Evolutionary conservation across 2,113 vertebrate species (phyloP), one percentile per base, ranked within the genome.

Genomic region (Numenius arquata): DNA sequence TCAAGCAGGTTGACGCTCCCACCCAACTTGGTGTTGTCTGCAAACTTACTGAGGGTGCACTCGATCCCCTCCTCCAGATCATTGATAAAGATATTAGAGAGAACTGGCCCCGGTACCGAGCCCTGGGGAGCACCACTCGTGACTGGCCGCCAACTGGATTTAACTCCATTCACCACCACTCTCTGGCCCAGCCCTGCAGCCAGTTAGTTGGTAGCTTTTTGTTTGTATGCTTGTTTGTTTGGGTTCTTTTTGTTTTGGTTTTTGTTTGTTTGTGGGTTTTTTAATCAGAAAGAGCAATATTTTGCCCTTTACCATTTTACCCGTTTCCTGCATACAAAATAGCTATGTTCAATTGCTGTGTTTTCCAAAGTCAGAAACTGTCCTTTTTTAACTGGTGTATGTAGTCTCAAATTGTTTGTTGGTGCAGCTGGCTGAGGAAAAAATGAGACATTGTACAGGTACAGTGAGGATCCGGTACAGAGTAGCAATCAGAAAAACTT

Each of bases 91-190:
- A 19, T 19, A 26, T 19, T 34, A 43, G 55, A 56, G 8, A 73
- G 22, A 43, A 27, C 23, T 14, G 16, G 22, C 23, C 23, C 18
- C 23, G 21, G 1, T 8, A 21, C 17, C 11, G 14, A n/a, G 66
- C 18, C 30, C 22, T 53, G 47, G 16, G 13, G 17, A 65, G 21
- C 47, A 41, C 22, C 9, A 32, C 58, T 20, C 14, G 21, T 50
- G 8, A 63, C 21, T 1, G 0, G 27, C 45, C 2, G 0, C 43
- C 20, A 32, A 15, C 45, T 50, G 36, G 59, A 41, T 78, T 38
- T 43, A 29, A 47, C 25, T 59, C 73, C 18, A 9, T 59, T 47
- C 32, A 45, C 17, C 26, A 27, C 11, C 9, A 32, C 9, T 23
- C 12, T 38, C 17, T 47, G 15, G 25, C 21, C 6, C 0, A 0